Evolutionary conservation across 1,140 invertebrate species (phyloP).

Genomic region (Apis mellifera): DNA sequence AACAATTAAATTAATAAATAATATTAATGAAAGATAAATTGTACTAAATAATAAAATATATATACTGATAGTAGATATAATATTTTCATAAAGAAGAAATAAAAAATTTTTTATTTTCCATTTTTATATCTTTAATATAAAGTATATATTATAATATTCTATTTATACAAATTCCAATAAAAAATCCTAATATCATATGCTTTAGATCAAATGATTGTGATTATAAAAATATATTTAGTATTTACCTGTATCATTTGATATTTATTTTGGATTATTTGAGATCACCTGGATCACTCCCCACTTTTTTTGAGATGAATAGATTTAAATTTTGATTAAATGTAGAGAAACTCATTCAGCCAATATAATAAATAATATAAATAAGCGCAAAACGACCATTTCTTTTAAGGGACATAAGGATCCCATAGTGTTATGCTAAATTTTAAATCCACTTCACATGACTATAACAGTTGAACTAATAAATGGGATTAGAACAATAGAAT

Average conservation of each 20-base stretch:
- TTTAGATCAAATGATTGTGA: neutral
- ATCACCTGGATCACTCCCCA: neutral
- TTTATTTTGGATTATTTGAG: neutral
- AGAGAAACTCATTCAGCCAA: no score
- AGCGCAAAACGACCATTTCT: neutral
- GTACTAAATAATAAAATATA: no score
- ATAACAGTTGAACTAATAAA: conserved; percentile 5
- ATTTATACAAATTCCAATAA: no score
- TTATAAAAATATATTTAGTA: neutral
- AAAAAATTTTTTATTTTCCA: no score
- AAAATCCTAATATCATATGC: no score
- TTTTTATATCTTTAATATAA: no score
- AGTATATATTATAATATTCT: no score
- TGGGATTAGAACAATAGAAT: conserved; percentile 8
- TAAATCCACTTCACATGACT: neutral
- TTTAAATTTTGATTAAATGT: neutral
- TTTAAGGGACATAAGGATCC: neutral
- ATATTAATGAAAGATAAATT: no score
- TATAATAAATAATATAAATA: neutral
- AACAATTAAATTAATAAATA: no score
- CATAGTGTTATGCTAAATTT: neutral
- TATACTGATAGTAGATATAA: no score
- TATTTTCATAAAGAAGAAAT: no score
- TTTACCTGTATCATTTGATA: neutral
- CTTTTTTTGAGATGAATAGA: neutral